Base-by-base conservation (phyloP, 2,113 vertebrate species). In the Colius striatus region DNA sequence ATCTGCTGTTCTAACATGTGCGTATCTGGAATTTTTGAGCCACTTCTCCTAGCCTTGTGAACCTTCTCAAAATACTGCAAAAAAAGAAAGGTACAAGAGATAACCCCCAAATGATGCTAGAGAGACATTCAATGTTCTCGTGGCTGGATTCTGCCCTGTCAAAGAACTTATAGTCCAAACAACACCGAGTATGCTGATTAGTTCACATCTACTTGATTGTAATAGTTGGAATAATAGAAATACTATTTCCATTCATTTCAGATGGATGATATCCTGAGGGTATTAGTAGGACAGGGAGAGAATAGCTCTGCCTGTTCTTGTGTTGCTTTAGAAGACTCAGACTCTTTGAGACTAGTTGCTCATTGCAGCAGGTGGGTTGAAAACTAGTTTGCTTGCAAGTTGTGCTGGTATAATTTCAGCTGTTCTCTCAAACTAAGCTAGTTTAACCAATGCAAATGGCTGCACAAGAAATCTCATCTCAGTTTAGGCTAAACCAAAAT, bases 1-100 rank as follows among this genome's bases (percentile, higher is more conserved):
- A 96, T 62, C 21, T 86, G 26, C 38, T 82, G 62, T 58, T 94
- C 87, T 81, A 83, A 87, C 45, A 90, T 43, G 60, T 83, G 36
- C 7, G 5, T 71, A 70, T 77, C 75, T 87, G 78, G 76, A 96
- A 92, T 92, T 87, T 93, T 82, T 5, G n/a, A 96, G 61, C 22
- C 26, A 16, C 41, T 94, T 92, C 90, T 80, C 43, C 65, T 67
- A 92, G 55, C 27, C 66, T 73, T 80, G 36, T 88, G 41, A 87
- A 77, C 50, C 55, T 84, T 86, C 54, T 72, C 63, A 94, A 80
- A 90, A 62, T 43, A 76, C 29, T 77, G 32, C 14, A 90, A 89
- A 66, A 92, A 94, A 67, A 72, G 26, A 58, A 90, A 62, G 29
- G 23, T 32, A 61, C 9, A 65, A 50, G 26, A 9, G 16, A 83